Evolutionary conservation across 2,113 vertebrate species (phyloP).

Genomic region (Mystacornis crossleyi): DNA sequence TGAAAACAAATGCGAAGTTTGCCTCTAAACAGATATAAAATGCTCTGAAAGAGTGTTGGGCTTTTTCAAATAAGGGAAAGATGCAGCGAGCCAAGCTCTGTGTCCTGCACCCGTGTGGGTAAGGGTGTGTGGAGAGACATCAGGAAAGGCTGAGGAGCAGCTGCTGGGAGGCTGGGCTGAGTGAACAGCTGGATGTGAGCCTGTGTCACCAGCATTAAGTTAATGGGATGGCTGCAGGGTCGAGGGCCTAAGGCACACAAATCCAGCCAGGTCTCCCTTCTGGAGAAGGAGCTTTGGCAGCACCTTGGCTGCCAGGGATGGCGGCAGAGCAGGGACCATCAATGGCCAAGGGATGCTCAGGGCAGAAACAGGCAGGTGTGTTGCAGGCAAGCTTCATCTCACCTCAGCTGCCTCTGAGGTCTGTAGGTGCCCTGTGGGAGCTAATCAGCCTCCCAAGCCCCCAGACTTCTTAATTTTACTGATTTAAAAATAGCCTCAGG

Average conservation of each 20-base stretch:
- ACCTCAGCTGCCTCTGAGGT: background rate
- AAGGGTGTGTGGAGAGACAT: accelerated
- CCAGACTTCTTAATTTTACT: background rate
- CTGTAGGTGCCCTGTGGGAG: background rate
- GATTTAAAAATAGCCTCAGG: background rate
- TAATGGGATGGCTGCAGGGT: background rate
- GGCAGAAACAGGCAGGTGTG: background rate
- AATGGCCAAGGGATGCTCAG: background rate
- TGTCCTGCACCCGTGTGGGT: accelerated
- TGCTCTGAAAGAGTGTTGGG: background rate
- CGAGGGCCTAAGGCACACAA: background rate
- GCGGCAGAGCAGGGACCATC: background rate
- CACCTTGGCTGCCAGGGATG: background rate
- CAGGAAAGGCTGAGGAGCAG: background rate
- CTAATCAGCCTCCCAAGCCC: background rate
- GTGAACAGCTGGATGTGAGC: background rate
- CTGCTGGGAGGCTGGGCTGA: background rate
- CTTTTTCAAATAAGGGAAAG: background rate
- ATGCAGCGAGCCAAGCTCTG: accelerated
- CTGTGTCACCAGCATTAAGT: background rate
- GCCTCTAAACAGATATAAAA: background rate
- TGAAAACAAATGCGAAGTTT: background rate
- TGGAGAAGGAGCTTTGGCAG: background rate
- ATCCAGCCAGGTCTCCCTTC: background rate
- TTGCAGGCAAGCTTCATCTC: background rate